Base-by-base conservation (phyloP, 2,797 vertebrate genomes). In the Poeciliopsis gracilis region DNA sequence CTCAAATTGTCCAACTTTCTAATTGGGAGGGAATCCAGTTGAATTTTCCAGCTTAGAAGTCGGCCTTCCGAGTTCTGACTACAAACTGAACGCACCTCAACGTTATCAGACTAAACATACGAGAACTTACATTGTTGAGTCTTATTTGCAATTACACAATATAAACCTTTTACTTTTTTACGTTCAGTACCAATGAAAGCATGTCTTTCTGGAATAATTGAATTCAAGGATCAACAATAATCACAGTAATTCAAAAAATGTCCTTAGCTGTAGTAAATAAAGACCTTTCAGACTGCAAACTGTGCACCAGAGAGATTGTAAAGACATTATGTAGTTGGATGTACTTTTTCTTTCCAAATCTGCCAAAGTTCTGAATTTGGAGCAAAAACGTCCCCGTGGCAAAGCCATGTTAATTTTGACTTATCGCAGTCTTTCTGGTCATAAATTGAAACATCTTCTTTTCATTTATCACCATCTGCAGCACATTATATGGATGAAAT, bases 381-480 rank as follows among this genome's bases (percentile, higher is more conserved):
- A 41, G 23, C 20, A 67, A 41, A 41, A 67, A 67, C 23, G 10
- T 67, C 63, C 20, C 38, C 11, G 11, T 23, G 36, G 33, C 11
- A 23, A 38, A 41, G 3, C 20, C 1, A 43, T 45, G 66, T 25
- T 45, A 69, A 45, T 70, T 43, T 70, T 70, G 23, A 70, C 41
- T 45, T 15, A n/a, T 45, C 41, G 8, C 41, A 70, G 38, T 45
- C 67, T 45, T 45, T 70, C 25, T 15, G 41, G 20, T 67, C 13
- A 15, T 43, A 45, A 70, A 28, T 13, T 28, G 12, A 70, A 70
- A 45, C 6, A 70, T 70, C 41, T 45, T 23, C 23, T 4, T 67
- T 67, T 43, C 20, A 67, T 67, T 45, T 70, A 70, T 28, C 41
- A 70, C 41, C 41, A 70, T 69, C 36, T 69, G 33, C 66, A n/a